Conservation (phyloP, 2,113 vertebrate species). For the Rhinichthys klamathensis region DNA sequence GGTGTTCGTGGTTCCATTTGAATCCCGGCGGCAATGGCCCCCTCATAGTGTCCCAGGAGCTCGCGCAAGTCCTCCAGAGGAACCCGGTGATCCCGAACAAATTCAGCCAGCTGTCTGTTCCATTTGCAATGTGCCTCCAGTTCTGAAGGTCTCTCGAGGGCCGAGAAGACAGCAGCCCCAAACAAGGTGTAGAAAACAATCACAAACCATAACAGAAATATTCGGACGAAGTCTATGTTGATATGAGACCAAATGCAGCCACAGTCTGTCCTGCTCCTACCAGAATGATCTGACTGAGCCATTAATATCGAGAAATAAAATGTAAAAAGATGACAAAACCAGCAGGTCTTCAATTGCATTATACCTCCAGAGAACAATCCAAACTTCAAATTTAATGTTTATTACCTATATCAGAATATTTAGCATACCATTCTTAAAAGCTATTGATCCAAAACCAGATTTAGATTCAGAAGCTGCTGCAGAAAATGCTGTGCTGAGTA, state of each 20-base stretch:
- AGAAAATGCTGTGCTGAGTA: not conserved
- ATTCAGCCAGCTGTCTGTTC: constrained; percentile 81
- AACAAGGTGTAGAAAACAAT: constrained; percentile 85
- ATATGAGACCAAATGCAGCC: constrained; percentile 6
- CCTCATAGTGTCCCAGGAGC: constrained; percentile 84
- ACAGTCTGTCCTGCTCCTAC: not conserved
- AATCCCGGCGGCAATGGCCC: constrained; percentile 82
- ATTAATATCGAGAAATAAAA: not conserved
- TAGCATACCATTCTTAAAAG: not conserved
- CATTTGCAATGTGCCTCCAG: constrained; percentile 80
- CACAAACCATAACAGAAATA: constrained; percentile 81
- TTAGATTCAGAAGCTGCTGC: not conserved
- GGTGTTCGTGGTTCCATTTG: constrained; percentile 78
- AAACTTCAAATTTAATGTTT: not conserved
- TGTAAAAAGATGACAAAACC: not conserved
- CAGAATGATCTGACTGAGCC: constrained; percentile 1
- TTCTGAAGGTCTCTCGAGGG: constrained; percentile 84
- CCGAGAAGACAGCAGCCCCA: constrained; percentile 86
- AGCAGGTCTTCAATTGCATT: not conserved
- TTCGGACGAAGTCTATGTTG: constrained; percentile 62
- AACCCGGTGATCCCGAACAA: constrained; percentile 80
- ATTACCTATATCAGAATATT: not conserved
- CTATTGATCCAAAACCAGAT: not conserved
- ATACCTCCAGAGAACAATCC: not conserved
- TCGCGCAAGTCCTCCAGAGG: constrained; percentile 77